Percentiles rank a stretch among this genome's conserved stretches.
These are phyloP conservation scores for Acanthochromis polyacanthus DNA, from an alignment of 2,113 vertebrate species.

Conservation along the genomic window DNA sequence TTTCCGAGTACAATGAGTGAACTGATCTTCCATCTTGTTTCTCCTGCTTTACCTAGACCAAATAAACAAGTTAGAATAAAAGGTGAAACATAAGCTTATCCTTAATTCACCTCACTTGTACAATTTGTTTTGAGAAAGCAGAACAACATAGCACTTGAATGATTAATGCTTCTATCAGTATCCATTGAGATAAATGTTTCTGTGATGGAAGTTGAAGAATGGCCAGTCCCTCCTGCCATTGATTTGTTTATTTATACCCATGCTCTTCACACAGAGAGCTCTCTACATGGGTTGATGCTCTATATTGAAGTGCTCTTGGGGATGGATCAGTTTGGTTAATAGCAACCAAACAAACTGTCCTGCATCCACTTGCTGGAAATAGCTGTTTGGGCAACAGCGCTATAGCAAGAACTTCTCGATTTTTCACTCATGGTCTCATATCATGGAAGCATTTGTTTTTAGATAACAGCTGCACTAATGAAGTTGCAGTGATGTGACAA, in stretches of 20 bases:
- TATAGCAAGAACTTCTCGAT: too few species aligned
- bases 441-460: neutral
- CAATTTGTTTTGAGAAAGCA: neutral
- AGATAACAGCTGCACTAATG: neutral
- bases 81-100: neutral
- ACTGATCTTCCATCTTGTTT: too few species aligned
- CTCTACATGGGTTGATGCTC: too few species aligned
- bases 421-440: neutral
- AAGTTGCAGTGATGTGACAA: neutral
- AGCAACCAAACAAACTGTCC: too few species aligned
- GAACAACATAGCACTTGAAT: neutral
- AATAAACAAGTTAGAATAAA: neutral
- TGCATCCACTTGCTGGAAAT: too few species aligned
- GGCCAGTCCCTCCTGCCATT: neutral
- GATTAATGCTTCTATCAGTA: neutral
- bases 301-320: neutral
- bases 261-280: neutral
- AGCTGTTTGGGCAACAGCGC: too few species aligned
- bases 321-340: neutral
- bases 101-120: constrained; percentile 1
- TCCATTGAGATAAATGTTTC: neutral
- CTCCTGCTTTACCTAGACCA: neutral
- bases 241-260: neutral
- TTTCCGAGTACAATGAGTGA: too few species aligned
- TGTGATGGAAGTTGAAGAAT: neutral